Conservation (phyloP, 2,797 vertebrate genomes). For the Microcaecilia unicolor region DNA sequence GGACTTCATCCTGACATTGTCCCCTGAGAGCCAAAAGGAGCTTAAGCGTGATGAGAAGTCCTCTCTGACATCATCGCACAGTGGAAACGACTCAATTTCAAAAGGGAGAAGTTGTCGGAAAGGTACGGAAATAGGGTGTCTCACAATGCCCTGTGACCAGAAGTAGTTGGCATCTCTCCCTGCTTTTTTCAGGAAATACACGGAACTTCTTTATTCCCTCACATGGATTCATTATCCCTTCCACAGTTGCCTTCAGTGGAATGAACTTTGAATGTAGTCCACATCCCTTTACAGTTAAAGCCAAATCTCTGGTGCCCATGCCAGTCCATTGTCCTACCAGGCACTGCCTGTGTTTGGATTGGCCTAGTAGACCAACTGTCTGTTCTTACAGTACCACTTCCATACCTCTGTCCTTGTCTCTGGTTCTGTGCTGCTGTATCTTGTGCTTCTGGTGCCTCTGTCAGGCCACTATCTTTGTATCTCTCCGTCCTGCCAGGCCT, state of each 20-base stretch:
- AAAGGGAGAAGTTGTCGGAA: slow-evolving; percentile 51
- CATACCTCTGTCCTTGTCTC: neutral
- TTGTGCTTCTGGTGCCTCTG: neutral
- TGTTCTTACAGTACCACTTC: neutral
- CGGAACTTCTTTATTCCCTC: rapidly evolving
- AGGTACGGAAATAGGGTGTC: too few species aligned
- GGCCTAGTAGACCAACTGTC: neutral
- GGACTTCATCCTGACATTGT: slow-evolving; percentile 58
- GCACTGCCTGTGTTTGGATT: neutral
- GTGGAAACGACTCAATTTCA: slow-evolving; percentile 34
- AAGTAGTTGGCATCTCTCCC: too few species aligned
- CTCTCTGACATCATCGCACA: slow-evolving; percentile 55
- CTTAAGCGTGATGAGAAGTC: slow-evolving; percentile 50
- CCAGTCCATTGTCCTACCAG: too few species aligned
- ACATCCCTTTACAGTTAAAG: too few species aligned
- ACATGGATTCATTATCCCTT: too few species aligned
- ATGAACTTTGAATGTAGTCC: too few species aligned
- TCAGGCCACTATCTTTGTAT: neutral
- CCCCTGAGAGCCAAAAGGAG: slow-evolving; percentile 56
- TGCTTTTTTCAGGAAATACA: neutral
- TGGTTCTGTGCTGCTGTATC: neutral
- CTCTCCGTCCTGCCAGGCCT: too few species aligned
- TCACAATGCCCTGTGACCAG: too few species aligned
- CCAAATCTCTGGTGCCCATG: too few species aligned
- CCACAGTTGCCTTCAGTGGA: too few species aligned